A percentile compares a stretch with the other conserved stretches of the same genome.
phyloP scores from a whole-genome alignment of 1,140 invertebrate species.

The Vollenhovia emeryi region DNA sequence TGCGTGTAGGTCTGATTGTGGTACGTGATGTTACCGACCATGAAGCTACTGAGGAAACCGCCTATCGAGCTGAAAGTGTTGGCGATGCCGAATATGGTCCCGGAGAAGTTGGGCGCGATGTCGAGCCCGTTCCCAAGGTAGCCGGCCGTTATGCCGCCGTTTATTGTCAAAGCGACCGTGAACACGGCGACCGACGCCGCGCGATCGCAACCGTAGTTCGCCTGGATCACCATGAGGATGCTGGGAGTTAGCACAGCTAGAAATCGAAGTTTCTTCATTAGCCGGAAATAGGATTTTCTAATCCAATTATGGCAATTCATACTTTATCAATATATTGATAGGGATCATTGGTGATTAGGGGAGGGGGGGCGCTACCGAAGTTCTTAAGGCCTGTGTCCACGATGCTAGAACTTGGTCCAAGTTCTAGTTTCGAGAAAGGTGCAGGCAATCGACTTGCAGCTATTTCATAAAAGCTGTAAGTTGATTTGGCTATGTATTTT shows the following conservation, averaged over 20 bases:
- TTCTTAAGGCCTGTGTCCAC: no score
- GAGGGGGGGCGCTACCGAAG: no score
- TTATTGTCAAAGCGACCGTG: constrained; percentile 91
- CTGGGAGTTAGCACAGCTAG: constrained; percentile 87
- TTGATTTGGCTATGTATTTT: no score
- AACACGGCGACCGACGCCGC: constrained; percentile 90
- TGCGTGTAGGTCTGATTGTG: constrained; percentile 90
- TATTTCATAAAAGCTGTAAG: no score
- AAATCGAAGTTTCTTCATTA: constrained; percentile 68
- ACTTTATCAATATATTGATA: not conserved
- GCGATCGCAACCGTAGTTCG: constrained; percentile 89
- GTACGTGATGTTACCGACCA: constrained; percentile 94
- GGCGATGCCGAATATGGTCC: constrained; percentile 95
- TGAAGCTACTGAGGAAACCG: constrained; percentile 93
- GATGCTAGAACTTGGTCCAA: no score
- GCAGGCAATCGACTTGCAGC: no score
- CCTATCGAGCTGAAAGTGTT: constrained; percentile 96
- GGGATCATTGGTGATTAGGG: no score
- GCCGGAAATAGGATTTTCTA: not conserved
- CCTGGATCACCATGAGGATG: constrained; percentile 89
- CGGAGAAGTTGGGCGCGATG: constrained; percentile 95
- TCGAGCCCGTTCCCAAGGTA: constrained; percentile 95
- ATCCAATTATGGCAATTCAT: not conserved
- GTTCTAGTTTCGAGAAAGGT: no score
- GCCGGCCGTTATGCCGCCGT: constrained; percentile 94